Evolutionary conservation across 2,888 invertebrate genomes (phyloP).

Genomic region (Standfussiana lucernea): DNA sequence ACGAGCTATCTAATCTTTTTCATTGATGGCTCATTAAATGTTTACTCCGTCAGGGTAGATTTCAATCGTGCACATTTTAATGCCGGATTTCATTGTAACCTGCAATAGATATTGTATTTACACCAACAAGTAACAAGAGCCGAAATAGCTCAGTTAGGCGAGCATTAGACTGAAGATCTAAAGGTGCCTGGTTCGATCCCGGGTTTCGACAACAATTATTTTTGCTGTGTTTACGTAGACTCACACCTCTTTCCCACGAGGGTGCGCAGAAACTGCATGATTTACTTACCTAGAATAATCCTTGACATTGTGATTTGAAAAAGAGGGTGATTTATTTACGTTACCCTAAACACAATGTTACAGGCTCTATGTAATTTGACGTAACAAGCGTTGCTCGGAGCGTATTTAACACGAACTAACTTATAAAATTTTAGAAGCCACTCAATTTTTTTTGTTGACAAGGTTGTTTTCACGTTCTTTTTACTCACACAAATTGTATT

Average conservation of each 20-base stretch:
- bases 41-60: background rate
- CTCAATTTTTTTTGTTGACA: background rate
- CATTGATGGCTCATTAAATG: background rate
- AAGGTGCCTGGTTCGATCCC: constrained; percentile 2
- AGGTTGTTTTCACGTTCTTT: too few species aligned
- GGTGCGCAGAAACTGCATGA: too few species aligned
- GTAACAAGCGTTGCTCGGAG: too few species aligned
- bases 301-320: too few species aligned
- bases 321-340: too few species aligned
- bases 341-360: too few species aligned
- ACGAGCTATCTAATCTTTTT: background rate
- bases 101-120: background rate
- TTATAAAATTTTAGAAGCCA: too few species aligned
- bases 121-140: background rate
- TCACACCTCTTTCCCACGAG: too few species aligned
- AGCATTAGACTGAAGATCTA: constrained; percentile 1
- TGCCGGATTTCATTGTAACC: background rate
- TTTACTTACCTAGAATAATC: too few species aligned
- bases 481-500: too few species aligned
- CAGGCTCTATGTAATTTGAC: too few species aligned
- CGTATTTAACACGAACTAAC: too few species aligned
- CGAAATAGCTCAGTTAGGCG: constrained; percentile 8
- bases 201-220: background rate
- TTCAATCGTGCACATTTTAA: background rate
- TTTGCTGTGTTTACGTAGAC: background rate